Evolutionary conservation across 2,113 vertebrate species (phyloP), one percentile per base, ranked within the genome.

Genomic region (Pao palembangensis): DNA sequence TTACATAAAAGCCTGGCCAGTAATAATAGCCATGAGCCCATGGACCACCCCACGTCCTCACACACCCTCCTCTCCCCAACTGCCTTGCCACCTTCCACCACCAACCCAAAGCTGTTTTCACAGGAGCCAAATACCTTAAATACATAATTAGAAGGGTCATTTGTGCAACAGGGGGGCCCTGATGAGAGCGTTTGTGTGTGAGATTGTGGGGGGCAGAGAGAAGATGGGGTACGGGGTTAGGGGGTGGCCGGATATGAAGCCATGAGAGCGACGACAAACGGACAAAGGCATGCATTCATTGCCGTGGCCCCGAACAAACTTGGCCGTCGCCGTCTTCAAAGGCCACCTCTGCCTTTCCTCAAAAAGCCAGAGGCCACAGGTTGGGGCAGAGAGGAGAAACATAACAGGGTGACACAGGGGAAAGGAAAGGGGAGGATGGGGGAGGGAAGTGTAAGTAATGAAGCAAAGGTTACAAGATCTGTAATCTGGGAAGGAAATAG

Each of bases 121-220:
- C 88, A 83, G 80, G 73, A 88, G 85, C 84, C 84, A 88, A 90
- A 90, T 81, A 87, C 89, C 84, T 85, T 89, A 90, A 90, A 90
- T 84, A 86, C 85, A 87, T 89, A 88, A 90, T 90, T 88, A 90
- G 88, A 59, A 20, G 80, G 85, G 88, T 89, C 84, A 86, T 89
- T 88, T 87, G 78, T 81, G 74, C 75, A 53, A 71, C 21, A 55
- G 67, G 83, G 83, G 15, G 80, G 73, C 75, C 79, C 75, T 66
- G 6, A 55, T 34, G 23, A 87, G 82, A 75, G 46, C 31, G 23
- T 70, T 75, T 74, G 58, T 55, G 51, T 74, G 75, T 79, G 68
- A 79, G 80, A 56, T 68, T 80, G 77, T 19, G 54, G 72, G 81
- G 63, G 71, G 61, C 56, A 67, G 55, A 56, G 49, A 28, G 81